Evolutionary conservation across 1,140 invertebrate genomes (phyloP).

Genomic region (Drosophila athabasca): DNA sequence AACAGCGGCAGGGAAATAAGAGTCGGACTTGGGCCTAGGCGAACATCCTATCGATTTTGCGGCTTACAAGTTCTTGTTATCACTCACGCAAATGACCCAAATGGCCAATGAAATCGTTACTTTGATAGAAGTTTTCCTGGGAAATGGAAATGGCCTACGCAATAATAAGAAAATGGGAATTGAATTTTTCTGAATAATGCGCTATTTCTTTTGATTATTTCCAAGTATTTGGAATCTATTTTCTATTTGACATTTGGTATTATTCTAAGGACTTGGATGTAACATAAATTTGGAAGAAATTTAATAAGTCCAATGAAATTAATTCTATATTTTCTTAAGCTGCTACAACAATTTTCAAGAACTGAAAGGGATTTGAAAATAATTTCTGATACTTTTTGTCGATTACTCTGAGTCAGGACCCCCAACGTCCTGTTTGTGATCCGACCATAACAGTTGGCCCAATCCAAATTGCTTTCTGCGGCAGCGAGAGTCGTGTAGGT

Average conservation of each 20-base stretch:
- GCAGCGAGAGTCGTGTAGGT: constrained; percentile 16
- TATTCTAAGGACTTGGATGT: too few species aligned
- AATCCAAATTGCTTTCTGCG: constrained; percentile 35
- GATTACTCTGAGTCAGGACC: not conserved
- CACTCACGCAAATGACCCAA: constrained; percentile 48
- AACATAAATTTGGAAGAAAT: too few species aligned
- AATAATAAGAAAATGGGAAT: too few species aligned
- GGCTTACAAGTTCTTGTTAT: constrained; percentile 57
- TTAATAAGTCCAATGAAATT: too few species aligned
- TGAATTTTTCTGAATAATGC: too few species aligned
- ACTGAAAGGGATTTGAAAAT: not conserved
- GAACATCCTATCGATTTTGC: constrained; percentile 65
- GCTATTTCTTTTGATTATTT: too few species aligned
- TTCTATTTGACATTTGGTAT: too few species aligned
- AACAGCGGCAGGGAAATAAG: constrained; percentile 45
- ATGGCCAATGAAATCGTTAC: constrained; percentile 32
- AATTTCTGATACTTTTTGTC: too few species aligned
- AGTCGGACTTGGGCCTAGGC: constrained; percentile 33
- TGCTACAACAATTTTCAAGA: not conserved
- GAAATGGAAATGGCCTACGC: constrained; percentile 6
- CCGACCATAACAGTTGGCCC: constrained; percentile 22
- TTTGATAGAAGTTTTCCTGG: constrained; percentile 7
- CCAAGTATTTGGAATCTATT: too few species aligned
- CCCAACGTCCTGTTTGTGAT: constrained; percentile 26
- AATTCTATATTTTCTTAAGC: too few species aligned